Conservation (phyloP, 2,797 vertebrate genomes). For the Aldrovandia affinis region DNA sequence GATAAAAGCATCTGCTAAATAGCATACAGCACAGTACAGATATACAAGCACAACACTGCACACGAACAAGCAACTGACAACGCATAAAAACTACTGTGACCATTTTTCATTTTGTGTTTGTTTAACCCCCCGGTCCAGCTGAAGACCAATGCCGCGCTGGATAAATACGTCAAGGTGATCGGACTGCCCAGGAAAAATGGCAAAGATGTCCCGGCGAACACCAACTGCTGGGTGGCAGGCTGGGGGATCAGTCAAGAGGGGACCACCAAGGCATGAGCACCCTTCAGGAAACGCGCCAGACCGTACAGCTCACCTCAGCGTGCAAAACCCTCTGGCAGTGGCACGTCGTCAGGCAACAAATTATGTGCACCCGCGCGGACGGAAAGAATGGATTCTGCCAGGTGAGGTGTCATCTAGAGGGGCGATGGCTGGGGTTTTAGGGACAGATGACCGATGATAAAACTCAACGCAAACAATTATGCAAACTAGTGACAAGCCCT, state of each 20-base stretch:
- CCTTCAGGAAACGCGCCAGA: slow-evolving; percentile 57
- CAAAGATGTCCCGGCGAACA: slow-evolving; percentile 24
- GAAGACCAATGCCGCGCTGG: slow-evolving; percentile 52
- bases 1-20: too few species aligned
- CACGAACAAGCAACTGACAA: too few species aligned
- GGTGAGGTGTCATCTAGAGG: slow-evolving; percentile 47
- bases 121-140: slow-evolving; percentile 57
- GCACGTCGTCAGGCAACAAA: slow-evolving; percentile 26
- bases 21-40: too few species aligned
- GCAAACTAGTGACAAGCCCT: too few species aligned
- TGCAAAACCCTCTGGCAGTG: slow-evolving; percentile 37
- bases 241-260: too few species aligned
- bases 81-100: too few species aligned
- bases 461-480: too few species aligned
- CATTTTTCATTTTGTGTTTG: not conserved
- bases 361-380: slow-evolving; percentile 64
- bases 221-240: slow-evolving; percentile 61
- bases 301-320: not conserved
- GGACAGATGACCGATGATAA: too few species aligned
- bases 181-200: slow-evolving; percentile 48
- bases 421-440: not conserved
- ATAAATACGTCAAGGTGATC: slow-evolving; percentile 50
- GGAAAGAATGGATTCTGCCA: slow-evolving; percentile 58
- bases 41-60: too few species aligned
- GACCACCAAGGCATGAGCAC: too few species aligned